A percentile compares a stretch with the other conserved stretches of the same genome.
These are phyloP conservation scores for Siderastrea radians DNA, from an alignment of 92 coral and sea anemone genomes.

Conservation along the genomic window DNA sequence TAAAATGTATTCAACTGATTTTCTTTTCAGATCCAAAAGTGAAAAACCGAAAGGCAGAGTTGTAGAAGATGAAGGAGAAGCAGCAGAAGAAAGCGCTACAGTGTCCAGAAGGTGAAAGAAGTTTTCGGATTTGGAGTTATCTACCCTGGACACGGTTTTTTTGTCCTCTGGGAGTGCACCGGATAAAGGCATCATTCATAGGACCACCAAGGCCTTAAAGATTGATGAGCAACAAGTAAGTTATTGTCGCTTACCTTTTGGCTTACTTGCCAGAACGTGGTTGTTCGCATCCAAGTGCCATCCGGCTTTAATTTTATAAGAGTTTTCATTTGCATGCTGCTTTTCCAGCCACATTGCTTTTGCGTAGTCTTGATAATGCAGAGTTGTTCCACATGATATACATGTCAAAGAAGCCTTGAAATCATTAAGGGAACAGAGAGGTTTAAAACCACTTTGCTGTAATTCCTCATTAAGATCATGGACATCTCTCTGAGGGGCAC, in stretches of 20 bases:
- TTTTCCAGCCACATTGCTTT: not conserved
- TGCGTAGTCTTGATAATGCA: not conserved
- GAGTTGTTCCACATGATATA: no score
- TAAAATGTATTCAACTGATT: not conserved
- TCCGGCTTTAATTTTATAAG: no score
- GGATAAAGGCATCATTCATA: not conserved
- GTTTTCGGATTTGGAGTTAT: slow-evolving; percentile 1
- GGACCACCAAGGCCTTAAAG: not conserved
- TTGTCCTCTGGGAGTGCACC: not conserved
- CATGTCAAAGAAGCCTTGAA: not conserved
- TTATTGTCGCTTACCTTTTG: no score
- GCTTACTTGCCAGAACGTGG: not conserved
- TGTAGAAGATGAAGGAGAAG: not conserved
- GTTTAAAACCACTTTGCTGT: no score
- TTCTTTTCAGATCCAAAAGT: not conserved
- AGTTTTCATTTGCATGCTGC: no score
- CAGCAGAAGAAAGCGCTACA: not conserved
- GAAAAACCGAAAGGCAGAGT: not conserved
- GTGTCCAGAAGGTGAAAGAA: not conserved
- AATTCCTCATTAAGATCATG: no score
- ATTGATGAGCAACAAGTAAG: no score
- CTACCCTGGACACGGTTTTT: slow-evolving; percentile 7
- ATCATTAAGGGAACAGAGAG: not conserved
- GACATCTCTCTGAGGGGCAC: no score
- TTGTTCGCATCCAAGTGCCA: not conserved